A percentile compares a stretch with the other conserved stretches of the same genome.
phyloP scores from a whole-genome alignment of 2,888 invertebrate genomes.

The Hemicrepidius hirtus region DNA sequence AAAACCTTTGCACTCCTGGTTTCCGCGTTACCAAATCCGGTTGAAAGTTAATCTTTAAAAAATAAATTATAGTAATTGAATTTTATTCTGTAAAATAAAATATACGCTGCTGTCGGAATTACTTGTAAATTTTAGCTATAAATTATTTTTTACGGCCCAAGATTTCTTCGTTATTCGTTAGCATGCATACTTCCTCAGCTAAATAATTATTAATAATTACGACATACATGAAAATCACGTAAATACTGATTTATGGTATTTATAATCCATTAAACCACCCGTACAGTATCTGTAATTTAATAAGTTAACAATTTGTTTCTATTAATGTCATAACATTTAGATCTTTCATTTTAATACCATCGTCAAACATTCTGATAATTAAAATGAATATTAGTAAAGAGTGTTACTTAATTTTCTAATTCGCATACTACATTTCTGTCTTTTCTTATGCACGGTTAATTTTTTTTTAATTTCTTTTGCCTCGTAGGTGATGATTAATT shows the following conservation, averaged over 20 bases:
- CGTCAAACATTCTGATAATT: slow-evolving; percentile 6
- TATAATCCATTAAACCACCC: slow-evolving; percentile 11
- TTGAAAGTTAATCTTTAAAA: slow-evolving; percentile 6
- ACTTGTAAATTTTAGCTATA: background rate
- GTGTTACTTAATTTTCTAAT: background rate
- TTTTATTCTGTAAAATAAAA: background rate
- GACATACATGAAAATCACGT: background rate
- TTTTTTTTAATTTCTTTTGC: too few species aligned
- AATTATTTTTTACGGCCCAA: slow-evolving; percentile 5
- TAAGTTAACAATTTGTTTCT: slow-evolving; percentile 18
- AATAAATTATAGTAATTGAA: background rate
- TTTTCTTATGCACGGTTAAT: too few species aligned
- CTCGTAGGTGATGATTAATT: too few species aligned
- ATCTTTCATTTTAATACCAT: slow-evolving; percentile 26
- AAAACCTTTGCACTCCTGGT: too few species aligned
- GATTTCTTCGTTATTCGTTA: slow-evolving; percentile 4
- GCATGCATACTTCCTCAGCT: background rate
- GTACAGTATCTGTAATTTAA: slow-evolving; percentile 14
- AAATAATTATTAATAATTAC: slow-evolving; percentile 1
- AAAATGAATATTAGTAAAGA: slow-evolving; percentile 11
- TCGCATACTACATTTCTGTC: too few species aligned
- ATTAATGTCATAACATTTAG: slow-evolving; percentile 26
- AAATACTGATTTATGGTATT: slow-evolving; percentile 10
- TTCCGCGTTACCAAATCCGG: too few species aligned
- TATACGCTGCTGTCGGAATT: slow-evolving; percentile 6